These are phyloP conservation scores for Zhengitettix transpicula DNA, from an alignment of 2,888 invertebrate genomes.

Conservation along the genomic window DNA sequence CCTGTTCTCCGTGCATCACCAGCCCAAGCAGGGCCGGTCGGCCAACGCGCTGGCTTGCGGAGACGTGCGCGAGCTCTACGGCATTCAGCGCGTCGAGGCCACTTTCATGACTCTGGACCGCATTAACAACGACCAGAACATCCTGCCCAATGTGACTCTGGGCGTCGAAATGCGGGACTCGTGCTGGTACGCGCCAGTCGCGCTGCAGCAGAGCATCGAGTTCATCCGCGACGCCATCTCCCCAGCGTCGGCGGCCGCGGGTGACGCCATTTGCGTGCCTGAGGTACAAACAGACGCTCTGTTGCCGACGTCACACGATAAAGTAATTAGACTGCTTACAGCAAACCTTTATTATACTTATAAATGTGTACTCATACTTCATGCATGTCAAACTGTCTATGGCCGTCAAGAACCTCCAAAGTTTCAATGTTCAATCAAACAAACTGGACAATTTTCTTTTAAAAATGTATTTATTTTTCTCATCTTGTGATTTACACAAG, in stretches of 20 bases:
- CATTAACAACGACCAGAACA: conserved; percentile 39
- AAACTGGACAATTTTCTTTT: too few relatives aligned
- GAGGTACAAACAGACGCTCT: neutral
- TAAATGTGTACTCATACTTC: too few relatives aligned
- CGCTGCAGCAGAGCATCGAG: conserved; percentile 60
- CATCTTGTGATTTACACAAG: too few relatives aligned
- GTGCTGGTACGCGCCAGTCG: conserved; percentile 68
- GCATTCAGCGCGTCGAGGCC: conserved; percentile 53
- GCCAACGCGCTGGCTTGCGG: conserved; percentile 29
- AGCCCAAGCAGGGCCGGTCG: conserved; percentile 23
- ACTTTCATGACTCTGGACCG: conserved; percentile 42
- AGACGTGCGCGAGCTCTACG: conserved; percentile 51
- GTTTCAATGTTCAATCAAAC: too few relatives aligned
- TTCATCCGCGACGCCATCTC: conserved; percentile 51
- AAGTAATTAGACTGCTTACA: too few relatives aligned
- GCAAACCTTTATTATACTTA: too few relatives aligned
- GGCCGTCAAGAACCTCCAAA: too few relatives aligned
- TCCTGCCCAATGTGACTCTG: conserved; percentile 38
- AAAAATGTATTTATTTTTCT: too few relatives aligned
- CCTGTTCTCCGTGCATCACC: conserved; percentile 35
- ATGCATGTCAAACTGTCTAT: too few relatives aligned
- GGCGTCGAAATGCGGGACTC: conserved; percentile 63
- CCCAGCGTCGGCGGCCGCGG: conserved; percentile 13
- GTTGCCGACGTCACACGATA: neutral
- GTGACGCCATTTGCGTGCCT: neutral